Percentiles rank a stretch among this genome's conserved stretches.
These are phyloP conservation scores for Carduelis carduelis DNA, from an alignment of 2,797 vertebrate genomes.

Conservation along the genomic window DNA sequence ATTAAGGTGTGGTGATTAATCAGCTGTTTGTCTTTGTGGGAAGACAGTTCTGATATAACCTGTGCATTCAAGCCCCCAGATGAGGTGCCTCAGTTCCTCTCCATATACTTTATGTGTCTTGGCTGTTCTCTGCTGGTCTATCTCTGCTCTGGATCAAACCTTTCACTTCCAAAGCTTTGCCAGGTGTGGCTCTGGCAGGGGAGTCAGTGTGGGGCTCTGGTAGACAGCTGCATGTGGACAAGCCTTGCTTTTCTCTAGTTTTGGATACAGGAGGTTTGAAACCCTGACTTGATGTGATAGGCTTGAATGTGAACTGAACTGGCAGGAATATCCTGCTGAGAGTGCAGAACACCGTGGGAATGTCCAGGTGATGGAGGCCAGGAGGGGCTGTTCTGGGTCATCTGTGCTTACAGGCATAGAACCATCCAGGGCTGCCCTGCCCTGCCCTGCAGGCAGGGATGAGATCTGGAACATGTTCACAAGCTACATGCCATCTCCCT, in stretches of 20 bases:
- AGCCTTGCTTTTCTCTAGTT: background rate
- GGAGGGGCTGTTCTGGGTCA: background rate
- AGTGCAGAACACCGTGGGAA: background rate
- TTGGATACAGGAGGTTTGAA: background rate
- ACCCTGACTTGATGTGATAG: background rate
- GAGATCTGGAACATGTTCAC: background rate
- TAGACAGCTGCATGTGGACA: background rate
- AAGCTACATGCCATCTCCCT: background rate
- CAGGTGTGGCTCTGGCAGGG: background rate
- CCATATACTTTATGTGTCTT: background rate
- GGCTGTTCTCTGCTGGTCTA: background rate
- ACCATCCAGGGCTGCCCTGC: background rate
- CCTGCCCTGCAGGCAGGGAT: background rate
- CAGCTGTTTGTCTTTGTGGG: background rate
- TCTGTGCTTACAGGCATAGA: background rate
- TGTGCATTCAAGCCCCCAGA: background rate
- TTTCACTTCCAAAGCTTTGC: background rate
- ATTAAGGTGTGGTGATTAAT: background rate
- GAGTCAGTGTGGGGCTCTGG: background rate
- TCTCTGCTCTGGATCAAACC: background rate
- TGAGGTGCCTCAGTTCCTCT: background rate
- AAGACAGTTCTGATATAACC: background rate
- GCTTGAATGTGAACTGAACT: background rate
- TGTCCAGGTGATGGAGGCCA: fast-evolving
- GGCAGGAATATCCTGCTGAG: background rate